A percentile compares a stretch with the other conserved stretches of the same genome.
Conservation (phyloP, 2,888 invertebrate species). For the Mellilla xanthometata region DNA sequence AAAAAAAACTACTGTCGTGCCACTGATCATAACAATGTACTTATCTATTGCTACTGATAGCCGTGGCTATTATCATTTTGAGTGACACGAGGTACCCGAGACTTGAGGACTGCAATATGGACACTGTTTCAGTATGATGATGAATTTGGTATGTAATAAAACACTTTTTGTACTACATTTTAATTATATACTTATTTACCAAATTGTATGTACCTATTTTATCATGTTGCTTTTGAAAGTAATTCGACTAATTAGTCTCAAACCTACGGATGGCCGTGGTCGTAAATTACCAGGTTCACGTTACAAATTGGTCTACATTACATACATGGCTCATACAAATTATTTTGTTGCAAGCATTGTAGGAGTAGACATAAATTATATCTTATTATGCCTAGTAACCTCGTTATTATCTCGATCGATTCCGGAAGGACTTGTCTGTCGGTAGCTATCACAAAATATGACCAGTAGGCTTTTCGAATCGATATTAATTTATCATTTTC, state of each 20-base stretch:
- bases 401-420: slow-evolving; percentile 20
- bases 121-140: too few species aligned
- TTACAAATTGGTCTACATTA: slow-evolving; percentile 19
- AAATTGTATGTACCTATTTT: too few species aligned
- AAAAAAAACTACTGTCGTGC: too few species aligned
- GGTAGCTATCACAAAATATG: slow-evolving; percentile 16
- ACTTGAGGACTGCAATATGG: too few species aligned
- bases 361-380: slow-evolving; percentile 20
- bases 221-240: too few species aligned
- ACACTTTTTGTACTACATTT: too few species aligned
- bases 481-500: slow-evolving; percentile 14
- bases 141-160: too few species aligned
- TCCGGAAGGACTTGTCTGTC: slow-evolving; percentile 25
- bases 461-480: slow-evolving; percentile 16
- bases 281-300: slow-evolving; percentile 18
- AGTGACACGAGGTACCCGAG: too few species aligned
- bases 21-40: too few species aligned
- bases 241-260: not conserved
- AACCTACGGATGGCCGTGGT: slow-evolving; percentile 14
- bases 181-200: too few species aligned
- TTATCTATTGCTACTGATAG: too few species aligned
- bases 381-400: slow-evolving; percentile 19
- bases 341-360: slow-evolving; percentile 11
- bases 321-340: slow-evolving; percentile 18
- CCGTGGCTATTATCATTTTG: too few species aligned